Conservation (phyloP, 1,140 invertebrate genomes). For the Eupristina koningsbergeri region DNA sequence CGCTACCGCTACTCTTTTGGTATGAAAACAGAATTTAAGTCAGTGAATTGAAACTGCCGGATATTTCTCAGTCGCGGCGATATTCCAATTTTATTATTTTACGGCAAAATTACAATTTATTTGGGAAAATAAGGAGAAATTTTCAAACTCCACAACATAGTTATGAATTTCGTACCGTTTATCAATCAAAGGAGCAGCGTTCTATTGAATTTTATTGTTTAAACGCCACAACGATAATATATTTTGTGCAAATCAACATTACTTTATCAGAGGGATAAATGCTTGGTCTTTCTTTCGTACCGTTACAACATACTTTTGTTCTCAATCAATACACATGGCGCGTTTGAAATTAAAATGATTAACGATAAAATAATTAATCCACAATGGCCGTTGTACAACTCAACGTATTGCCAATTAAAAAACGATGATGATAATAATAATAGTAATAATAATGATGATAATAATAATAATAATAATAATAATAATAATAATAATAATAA, state of each 20-base stretch:
- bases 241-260: slow-evolving; percentile 29
- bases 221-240: slow-evolving; percentile 3
- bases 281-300: slow-evolving; percentile 5
- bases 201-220: not conserved
- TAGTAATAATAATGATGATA: no score
- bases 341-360: slow-evolving; percentile 20
- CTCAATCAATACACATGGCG: not conserved
- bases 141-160: slow-evolving; percentile 26
- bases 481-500: no score
- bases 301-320: slow-evolving; percentile 46
- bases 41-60: not conserved
- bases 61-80: not conserved
- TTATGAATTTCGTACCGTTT: slow-evolving; percentile 35
- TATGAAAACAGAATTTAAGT: slow-evolving; percentile 48
- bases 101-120: not conserved
- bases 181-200: slow-evolving; percentile 32
- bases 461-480: no score
- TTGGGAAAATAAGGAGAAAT: slow-evolving; percentile 8
- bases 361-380: slow-evolving; percentile 25
- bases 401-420: slow-evolving; percentile 15
- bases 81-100: not conserved
- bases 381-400: not conserved
- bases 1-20: slow-evolving; percentile 44
- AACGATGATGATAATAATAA: slow-evolving; percentile 30
- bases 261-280: slow-evolving; percentile 22